Conservation (phyloP, 2,797 vertebrate species). For the Typhlichthys eigenmanni region DNA sequence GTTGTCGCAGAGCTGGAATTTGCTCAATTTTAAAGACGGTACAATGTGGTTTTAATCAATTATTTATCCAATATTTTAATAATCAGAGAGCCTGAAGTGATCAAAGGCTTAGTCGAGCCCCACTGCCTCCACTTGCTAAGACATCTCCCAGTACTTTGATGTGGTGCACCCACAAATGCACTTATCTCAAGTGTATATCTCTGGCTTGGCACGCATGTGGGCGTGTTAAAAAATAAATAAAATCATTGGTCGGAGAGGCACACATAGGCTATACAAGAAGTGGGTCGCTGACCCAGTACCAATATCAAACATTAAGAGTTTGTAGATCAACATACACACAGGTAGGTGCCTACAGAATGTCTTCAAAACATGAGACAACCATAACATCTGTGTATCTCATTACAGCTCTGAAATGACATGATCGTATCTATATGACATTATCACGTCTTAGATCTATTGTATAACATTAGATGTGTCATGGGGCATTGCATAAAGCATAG, state of each 20-base stretch:
- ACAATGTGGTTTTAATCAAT: constrained; percentile 86
- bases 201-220: constrained; percentile 56
- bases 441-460: neutral
- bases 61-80: constrained; percentile 87
- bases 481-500: constrained; percentile 75
- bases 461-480: constrained; percentile 57
- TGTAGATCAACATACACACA: constrained; percentile 19
- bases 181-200: constrained; percentile 75
- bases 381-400: constrained; percentile 44
- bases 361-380: constrained; percentile 51
- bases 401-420: constrained; percentile 48
- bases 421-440: constrained; percentile 49
- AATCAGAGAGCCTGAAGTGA: constrained; percentile 81
- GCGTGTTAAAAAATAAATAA: constrained; percentile 67
- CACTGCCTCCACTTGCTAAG: constrained; percentile 75
- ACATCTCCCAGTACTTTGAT: constrained; percentile 78
- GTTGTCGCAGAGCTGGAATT: constrained; percentile 54
- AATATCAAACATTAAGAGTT: constrained; percentile 19
- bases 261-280: constrained; percentile 28
- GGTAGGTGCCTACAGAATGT: constrained; percentile 44
- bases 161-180: constrained; percentile 80
- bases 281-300: constrained; percentile 62
- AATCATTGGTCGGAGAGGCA: constrained; percentile 59
- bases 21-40: constrained; percentile 66
- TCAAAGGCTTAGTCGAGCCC: constrained; percentile 77